Evolutionary conservation across 2,888 invertebrate genomes (phyloP).

Genomic region (Drepanosiphum platanoidis): DNA sequence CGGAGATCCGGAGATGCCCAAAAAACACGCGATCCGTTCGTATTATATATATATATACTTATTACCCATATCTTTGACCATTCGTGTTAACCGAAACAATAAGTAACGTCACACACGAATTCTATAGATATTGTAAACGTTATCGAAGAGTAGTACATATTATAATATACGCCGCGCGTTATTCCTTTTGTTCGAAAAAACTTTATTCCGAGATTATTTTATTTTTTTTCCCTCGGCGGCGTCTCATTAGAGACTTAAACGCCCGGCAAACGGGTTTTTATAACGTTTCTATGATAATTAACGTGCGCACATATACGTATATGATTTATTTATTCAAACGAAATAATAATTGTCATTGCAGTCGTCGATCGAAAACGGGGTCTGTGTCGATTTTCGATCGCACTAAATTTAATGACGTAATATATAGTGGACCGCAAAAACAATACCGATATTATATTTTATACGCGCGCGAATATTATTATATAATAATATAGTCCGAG

Average conservation of each 20-base stretch:
- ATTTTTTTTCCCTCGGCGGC: background rate
- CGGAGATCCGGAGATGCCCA: conserved; percentile 34
- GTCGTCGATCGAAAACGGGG: background rate
- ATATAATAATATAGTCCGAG: background rate
- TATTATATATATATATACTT: background rate
- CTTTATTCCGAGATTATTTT: background rate
- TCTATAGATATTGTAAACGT: background rate
- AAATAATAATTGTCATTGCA: background rate
- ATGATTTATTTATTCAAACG: background rate
- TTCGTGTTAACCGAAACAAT: conserved; percentile 6
- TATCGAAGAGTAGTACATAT: background rate
- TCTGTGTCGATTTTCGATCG: background rate
- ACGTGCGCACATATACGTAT: background rate
- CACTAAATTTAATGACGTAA: background rate
- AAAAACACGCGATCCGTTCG: conserved; percentile 22
- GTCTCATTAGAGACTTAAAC: background rate
- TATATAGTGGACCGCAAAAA: background rate
- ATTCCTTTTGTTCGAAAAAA: conserved; percentile 18
- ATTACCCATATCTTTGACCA: background rate
- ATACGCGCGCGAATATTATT: background rate
- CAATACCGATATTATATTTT: background rate
- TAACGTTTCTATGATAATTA: background rate
- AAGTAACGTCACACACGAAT: background rate
- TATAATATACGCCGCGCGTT: no score
- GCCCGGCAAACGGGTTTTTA: conserved; percentile 8